Percentiles rank a stretch among this genome's conserved stretches.
phyloP scores from a whole-genome alignment of 2,888 invertebrate species.

The Osmoderma eremita region DNA sequence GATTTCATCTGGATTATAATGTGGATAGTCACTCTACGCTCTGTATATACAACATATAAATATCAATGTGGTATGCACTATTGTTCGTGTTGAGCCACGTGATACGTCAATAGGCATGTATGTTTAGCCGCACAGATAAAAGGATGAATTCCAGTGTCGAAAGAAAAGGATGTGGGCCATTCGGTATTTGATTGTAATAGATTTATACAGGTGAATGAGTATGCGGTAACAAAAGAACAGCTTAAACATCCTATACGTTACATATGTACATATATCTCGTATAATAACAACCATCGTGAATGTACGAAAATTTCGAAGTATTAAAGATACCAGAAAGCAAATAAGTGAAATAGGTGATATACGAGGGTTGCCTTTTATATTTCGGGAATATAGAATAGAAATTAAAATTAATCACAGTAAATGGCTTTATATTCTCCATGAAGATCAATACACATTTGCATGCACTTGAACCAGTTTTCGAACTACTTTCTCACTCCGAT shows the following conservation, averaged over 20 bases:
- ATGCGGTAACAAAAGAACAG: neutral
- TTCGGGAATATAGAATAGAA: too few species aligned
- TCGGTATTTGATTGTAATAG: conserved; percentile 16
- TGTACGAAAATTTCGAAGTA: too few species aligned
- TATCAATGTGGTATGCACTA: neutral
- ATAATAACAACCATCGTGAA: too few species aligned
- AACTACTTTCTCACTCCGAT: too few species aligned
- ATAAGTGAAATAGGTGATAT: too few species aligned
- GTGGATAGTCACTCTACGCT: neutral
- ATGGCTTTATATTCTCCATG: too few species aligned
- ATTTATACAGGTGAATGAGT: conserved; percentile 6
- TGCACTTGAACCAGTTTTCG: too few species aligned
- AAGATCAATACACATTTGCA: too few species aligned
- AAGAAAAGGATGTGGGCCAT: neutral
- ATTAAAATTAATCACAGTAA: too few species aligned
- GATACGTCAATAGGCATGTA: neutral
- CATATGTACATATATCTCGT: too few species aligned
- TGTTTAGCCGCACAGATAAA: neutral
- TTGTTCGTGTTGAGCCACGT: neutral
- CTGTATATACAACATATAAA: neutral
- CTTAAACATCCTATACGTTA: neutral
- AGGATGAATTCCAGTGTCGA: conserved; percentile 9
- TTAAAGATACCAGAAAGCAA: too few species aligned
- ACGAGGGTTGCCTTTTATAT: too few species aligned
- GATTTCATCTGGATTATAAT: conserved; percentile 18